Conservation (phyloP, 2,888 invertebrate genomes). For the Stenodema calcarata region DNA sequence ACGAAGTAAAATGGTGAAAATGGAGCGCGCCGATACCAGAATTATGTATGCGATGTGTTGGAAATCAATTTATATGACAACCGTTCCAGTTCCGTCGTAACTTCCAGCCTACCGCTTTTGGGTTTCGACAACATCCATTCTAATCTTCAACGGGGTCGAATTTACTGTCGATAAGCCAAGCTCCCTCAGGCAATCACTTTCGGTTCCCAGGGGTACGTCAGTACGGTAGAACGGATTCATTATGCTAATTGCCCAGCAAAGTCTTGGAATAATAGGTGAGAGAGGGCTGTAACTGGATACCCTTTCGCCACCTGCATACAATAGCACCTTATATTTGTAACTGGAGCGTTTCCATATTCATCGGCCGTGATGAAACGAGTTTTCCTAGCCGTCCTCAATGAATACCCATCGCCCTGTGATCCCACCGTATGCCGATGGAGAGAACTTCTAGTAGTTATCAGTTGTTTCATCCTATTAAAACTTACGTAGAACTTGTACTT, state of each 20-base stretch:
- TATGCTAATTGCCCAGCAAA: slow-evolving; percentile 21
- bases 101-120: background rate
- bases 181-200: slow-evolving; percentile 2
- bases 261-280: background rate
- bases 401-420: slow-evolving; percentile 28
- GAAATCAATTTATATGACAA: background rate
- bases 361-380: slow-evolving; percentile 29
- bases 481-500: background rate
- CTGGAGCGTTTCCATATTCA: slow-evolving; percentile 43
- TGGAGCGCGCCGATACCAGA: background rate
- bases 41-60: background rate
- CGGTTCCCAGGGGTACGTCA: slow-evolving; percentile 20
- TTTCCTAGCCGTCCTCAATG: slow-evolving; percentile 4
- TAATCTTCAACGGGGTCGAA: background rate
- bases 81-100: background rate
- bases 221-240: slow-evolving; percentile 16
- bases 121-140: background rate
- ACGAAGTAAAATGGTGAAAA: background rate
- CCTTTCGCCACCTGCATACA: slow-evolving; percentile 36
- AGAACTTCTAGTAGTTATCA: slow-evolving; percentile 24
- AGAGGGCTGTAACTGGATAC: background rate
- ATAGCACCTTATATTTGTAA: slow-evolving; percentile 39
- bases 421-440: background rate
- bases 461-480: background rate
- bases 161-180: slow-evolving; percentile 3